Conservation (phyloP, 2,888 invertebrate species). For the Lycaena phlaeas region DNA sequence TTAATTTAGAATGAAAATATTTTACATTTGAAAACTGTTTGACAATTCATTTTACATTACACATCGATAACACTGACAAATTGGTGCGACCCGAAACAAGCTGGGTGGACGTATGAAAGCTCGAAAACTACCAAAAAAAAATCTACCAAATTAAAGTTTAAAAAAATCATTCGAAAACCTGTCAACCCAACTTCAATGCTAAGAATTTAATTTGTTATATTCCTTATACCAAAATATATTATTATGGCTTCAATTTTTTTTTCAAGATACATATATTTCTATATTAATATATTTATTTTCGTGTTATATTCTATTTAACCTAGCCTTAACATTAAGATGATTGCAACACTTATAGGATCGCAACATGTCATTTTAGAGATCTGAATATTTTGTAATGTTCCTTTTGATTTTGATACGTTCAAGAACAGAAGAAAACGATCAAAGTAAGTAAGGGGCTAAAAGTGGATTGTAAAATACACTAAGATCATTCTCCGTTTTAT, state of each 20-base stretch:
- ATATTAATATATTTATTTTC: conserved; percentile 46
- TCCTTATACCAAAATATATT: conserved; percentile 72
- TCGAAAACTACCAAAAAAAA: conserved; percentile 24
- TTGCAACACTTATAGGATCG: conserved; percentile 62
- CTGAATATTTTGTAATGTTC: conserved; percentile 49
- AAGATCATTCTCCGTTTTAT: too few relatives aligned
- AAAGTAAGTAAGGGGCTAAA: too few relatives aligned
- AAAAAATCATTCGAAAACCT: conserved; percentile 29
- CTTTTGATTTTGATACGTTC: conserved; percentile 27
- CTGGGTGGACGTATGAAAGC: conserved; percentile 34
- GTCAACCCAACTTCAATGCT: conserved; percentile 44
- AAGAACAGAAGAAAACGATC: too few relatives aligned
- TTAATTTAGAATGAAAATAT: too few relatives aligned
- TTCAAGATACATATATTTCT: conserved; percentile 62
- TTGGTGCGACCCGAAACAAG: conserved; percentile 19
- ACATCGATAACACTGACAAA: conserved; percentile 29
- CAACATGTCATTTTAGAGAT: conserved; percentile 64
- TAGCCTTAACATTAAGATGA: conserved; percentile 58
- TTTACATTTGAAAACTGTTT: conserved; percentile 19
- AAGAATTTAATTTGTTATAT: conserved; percentile 44
- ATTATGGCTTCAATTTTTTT: conserved; percentile 69
- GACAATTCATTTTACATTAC: conserved; percentile 21
- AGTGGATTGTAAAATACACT: too few relatives aligned
- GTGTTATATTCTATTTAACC: conserved; percentile 53
- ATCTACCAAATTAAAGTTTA: conserved; percentile 16